These are phyloP conservation scores for Neotoma lepida DNA, from an alignment of 2,113 vertebrate species.

Conservation along the genomic window DNA sequence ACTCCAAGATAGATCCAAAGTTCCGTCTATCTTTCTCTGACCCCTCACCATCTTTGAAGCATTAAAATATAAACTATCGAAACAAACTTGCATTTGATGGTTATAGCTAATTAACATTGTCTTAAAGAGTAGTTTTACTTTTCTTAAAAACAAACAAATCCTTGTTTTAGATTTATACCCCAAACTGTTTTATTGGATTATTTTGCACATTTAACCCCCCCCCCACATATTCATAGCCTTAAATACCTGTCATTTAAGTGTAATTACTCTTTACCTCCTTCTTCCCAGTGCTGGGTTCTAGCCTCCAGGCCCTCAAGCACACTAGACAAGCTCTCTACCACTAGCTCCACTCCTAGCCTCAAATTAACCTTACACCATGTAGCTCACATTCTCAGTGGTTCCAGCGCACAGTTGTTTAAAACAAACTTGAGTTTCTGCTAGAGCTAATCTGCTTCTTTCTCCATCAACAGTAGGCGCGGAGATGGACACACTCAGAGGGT, in stretches of 20 bases:
- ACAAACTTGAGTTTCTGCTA: not conserved
- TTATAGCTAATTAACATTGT: conserved; percentile 9
- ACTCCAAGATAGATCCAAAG: not conserved
- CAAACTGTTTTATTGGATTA: not conserved
- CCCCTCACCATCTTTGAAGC: not conserved
- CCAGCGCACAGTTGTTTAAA: not conserved
- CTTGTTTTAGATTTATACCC: not conserved
- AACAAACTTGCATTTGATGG: not conserved
- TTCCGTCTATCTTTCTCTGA: not conserved
- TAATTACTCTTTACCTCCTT: not conserved
- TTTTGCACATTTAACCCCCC: not conserved
- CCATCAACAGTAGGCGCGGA: not conserved
- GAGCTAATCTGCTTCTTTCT: not conserved
- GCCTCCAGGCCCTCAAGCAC: not conserved
- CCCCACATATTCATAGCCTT: not conserved
- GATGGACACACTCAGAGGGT: not conserved
- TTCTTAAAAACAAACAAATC: conserved; percentile 38
- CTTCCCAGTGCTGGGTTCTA: not conserved
- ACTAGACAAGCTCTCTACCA: not conserved
- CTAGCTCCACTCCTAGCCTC: not conserved
- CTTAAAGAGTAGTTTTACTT: conserved; percentile 35
- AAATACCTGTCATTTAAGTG: not conserved
- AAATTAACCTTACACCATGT: not conserved
- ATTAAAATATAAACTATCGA: not conserved
- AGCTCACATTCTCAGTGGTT: not conserved